phyloP scores from a whole-genome alignment of 2,113 vertebrate species.

The Jaculus jaculus region DNA sequence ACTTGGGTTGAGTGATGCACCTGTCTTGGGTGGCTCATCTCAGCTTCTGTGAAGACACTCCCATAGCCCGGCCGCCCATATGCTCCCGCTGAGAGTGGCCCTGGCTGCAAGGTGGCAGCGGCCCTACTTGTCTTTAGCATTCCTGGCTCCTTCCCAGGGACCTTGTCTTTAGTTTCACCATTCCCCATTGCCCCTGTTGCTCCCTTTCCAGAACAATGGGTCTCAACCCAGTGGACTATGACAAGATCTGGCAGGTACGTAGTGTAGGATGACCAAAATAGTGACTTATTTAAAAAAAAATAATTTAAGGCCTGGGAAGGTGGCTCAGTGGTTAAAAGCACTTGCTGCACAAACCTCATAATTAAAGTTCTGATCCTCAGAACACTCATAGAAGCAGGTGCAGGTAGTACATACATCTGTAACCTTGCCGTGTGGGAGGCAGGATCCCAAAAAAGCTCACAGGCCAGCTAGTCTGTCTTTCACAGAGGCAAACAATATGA shows the following conservation, averaged over 20 bases:
- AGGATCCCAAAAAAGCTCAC: no score
- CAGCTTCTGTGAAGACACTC: constrained; percentile 52
- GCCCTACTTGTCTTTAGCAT: background rate
- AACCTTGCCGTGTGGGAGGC: background rate
- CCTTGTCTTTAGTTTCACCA: no score
- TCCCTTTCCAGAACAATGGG: background rate
- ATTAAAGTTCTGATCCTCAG: no score
- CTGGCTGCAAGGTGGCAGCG: background rate
- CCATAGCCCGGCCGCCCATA: background rate
- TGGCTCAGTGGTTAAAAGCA: no score
- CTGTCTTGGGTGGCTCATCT: background rate
- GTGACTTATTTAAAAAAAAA: background rate
- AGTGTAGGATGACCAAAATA: background rate
- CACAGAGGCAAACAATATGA: no score
- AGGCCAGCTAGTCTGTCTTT: no score
- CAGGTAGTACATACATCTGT: background rate
- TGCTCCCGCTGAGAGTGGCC: background rate
- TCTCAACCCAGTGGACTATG: background rate
- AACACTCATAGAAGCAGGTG: background rate
- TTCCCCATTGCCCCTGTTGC: background rate
- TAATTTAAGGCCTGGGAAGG: no score
- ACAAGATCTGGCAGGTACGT: background rate
- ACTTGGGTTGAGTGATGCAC: constrained; percentile 33
- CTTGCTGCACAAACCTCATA: no score
- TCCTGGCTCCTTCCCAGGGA: background rate